Base-by-base conservation (phyloP, 1,140 invertebrate species). In the Ceratosolen solmsi region DNA sequence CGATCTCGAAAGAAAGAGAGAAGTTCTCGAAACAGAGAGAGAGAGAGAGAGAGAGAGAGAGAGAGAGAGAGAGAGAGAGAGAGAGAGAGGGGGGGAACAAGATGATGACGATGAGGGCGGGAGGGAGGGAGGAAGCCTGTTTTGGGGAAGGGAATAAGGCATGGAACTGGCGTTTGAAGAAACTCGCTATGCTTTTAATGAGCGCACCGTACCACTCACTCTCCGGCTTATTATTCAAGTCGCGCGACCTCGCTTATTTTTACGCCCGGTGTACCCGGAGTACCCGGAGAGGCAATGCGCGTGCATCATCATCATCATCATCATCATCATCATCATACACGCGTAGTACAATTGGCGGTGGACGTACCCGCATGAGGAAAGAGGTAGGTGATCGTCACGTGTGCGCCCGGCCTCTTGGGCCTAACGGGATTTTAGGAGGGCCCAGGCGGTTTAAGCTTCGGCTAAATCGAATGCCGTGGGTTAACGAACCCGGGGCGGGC, bases 351-450 rank as follows among this genome's bases (percentile, higher is more conserved):
- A 9, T 13, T 4, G 49, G 20, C 49, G 27, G 72, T 56, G 83
- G 75, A 83, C 80, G 85, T 86, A 84, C 87, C 86, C 87, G 86
- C 88, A 90, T 88, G 83, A 88, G 82, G 85, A 84, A 84, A 84
- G 84, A 22, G 17, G 78, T 84, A n/a, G 86, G 86, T 87, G 88
- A 85, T 85, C 85, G 87, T 87, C 85, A 85, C 82, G 81, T 85
- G 84, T 85, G 4, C 84, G 82, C 75, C 80, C 71, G 84, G 75
- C 78, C 79, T 82, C 71, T 81, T 70, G 79, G 87, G 88, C 86
- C 80, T 91, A 91, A 91, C 90, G 90, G 90, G 87, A 91, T 91
- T 91, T 91, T 89, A 91, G 91, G 79, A 54, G 54, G 71, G 71
- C 38, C 80, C 65, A 41, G 68, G 46, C 84, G 72, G 63, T 46